Evolutionary conservation across 2,113 vertebrate species (phyloP), one percentile per base, ranked within the genome.

Genomic region (Lonchura striata): DNA sequence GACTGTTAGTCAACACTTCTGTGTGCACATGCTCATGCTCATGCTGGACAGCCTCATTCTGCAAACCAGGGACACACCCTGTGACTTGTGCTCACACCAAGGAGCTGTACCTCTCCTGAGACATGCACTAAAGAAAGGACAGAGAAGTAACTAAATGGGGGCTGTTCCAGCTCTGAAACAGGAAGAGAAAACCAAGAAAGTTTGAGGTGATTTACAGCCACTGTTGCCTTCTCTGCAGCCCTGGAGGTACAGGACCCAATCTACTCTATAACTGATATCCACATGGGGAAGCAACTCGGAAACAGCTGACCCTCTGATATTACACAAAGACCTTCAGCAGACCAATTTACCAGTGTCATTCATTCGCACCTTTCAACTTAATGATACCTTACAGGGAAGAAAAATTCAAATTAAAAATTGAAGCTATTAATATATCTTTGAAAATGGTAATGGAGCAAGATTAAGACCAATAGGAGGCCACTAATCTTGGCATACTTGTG

Each of bases 331-430:
- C 47, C 59, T 80, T 90, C 42, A 84, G 68, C 66, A 80, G 86
- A 65, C 86, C 82, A 79, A 94, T 94, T 93, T 90, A 71, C 76
- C 61, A 50, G 49, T 71, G 82, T 86, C 90, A 93, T 94, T 92
- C 88, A 65, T 93, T 96, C 96, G 65, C 80, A 92, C 86, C 69
- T 95, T 96, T 95, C 94, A 95, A 71, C 82, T 82, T 94, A 96
- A 96, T 92, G 95, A 94, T 93, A 96, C 92, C 80, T 95, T 90
- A 81, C 82, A 92, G 78, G 79, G 86, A 97, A 96, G 72, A 56
- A 94, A 96, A 97, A 96, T 88, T 94, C 90, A 96, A 96, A 96
- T 97, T 95, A 97, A 97, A 96, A 95, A 96, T 95, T 94, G 86
- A 96, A 94, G 86, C 65, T 82, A 86, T 93, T 96, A 94, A 96